Conservation (phyloP, 2,888 invertebrate species). For the Drosophila planitibia region DNA sequence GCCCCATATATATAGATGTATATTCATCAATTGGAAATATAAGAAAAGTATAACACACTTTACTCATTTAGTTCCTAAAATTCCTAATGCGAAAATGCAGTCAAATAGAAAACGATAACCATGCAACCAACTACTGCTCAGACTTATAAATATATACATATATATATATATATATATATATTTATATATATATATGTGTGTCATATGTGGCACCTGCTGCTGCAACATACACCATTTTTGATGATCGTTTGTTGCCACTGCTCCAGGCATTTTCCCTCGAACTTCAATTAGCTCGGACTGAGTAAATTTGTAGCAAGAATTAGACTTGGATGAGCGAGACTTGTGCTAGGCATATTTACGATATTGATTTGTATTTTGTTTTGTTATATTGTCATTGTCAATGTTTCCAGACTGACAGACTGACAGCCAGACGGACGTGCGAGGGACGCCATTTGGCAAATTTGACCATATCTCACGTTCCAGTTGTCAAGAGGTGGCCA, state of each 20-base stretch:
- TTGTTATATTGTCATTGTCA: slow-evolving; percentile 9
- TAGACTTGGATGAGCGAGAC: neutral
- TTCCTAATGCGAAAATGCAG: neutral
- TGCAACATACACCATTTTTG: neutral
- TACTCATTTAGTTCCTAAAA: neutral
- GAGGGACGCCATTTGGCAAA: slow-evolving; percentile 4
- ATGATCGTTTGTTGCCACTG: neutral
- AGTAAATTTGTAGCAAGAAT: neutral
- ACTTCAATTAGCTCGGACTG: neutral
- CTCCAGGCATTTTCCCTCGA: neutral
- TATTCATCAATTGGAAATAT: neutral
- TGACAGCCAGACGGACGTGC: slow-evolving; percentile 14
- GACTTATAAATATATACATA: neutral
- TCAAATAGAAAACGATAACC: neutral
- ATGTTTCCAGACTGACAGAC: neutral
- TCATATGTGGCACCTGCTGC: neutral
- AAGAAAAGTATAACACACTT: neutral
- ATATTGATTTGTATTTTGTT: neutral
- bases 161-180: too few relatives aligned
- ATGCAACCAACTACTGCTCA: neutral
- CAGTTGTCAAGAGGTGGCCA: slow-evolving; percentile 12
- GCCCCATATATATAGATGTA: neutral
- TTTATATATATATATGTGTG: too few relatives aligned
- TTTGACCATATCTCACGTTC: slow-evolving; percentile 44
- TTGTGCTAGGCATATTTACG: neutral